Evolutionary conservation across 53 echinoderm and acorn worm genomes (phyloP).

Genomic region (Pentamera pediparva): DNA sequence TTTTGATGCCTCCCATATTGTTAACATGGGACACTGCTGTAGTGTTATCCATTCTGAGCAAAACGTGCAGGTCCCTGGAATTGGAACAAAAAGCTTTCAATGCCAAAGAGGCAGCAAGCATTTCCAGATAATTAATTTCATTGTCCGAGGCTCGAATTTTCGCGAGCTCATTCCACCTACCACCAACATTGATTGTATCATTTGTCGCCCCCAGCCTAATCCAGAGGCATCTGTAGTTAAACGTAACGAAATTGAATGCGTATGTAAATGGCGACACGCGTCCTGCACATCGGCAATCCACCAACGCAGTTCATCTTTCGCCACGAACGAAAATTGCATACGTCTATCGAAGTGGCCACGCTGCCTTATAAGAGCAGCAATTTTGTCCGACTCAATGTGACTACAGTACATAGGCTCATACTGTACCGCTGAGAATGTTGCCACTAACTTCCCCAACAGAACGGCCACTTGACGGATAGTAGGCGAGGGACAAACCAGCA

Average conservation of each 20-base stretch:
- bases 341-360: slow-evolving; percentile 54
- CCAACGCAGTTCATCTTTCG: too few species aligned
- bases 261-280: not conserved
- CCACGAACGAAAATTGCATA: not conserved
- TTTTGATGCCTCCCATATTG: slow-evolving; percentile 54
- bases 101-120: slow-evolving; percentile 44
- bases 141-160: not conserved
- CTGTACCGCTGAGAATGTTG: slow-evolving; percentile 52
- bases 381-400: slow-evolving; percentile 39
- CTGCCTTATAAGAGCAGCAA: slow-evolving; percentile 9
- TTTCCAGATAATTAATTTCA: slow-evolving; percentile 62
- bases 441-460: slow-evolving; percentile 48
- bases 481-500: not conserved
- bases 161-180: slow-evolving; percentile 44
- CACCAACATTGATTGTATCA: slow-evolving; percentile 23
- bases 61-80: slow-evolving; percentile 29
- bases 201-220: slow-evolving; percentile 58
- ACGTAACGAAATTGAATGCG: not conserved
- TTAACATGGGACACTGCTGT: slow-evolving; percentile 67
- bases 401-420: slow-evolving; percentile 49
- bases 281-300: not conserved
- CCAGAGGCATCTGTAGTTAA: slow-evolving; percentile 53
- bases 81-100: slow-evolving; percentile 44
- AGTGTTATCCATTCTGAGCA: slow-evolving; percentile 53
- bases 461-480: not conserved